Percentiles rank a stretch among this genome's conserved stretches.
Conservation (phyloP, 2,888 invertebrate genomes). For the Rotaria magnacalcarata region DNA sequence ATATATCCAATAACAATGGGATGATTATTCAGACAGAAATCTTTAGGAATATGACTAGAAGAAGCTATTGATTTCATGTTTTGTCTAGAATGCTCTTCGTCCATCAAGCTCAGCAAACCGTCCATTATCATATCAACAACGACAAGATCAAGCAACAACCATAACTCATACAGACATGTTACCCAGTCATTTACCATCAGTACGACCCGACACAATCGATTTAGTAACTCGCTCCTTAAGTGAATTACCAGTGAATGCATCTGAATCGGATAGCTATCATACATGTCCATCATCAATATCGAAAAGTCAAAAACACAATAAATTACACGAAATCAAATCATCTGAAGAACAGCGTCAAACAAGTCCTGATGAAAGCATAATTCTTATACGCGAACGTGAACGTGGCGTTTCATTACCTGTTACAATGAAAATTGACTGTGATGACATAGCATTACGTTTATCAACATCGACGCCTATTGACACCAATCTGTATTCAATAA, state of each 20-base stretch:
- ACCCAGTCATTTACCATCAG: neutral
- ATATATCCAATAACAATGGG: neutral
- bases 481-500: neutral
- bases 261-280: neutral
- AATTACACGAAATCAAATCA: neutral
- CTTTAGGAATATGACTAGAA: no score
- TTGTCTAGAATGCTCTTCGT: neutral
- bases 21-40: no score
- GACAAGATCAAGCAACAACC: neutral
- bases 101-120: neutral
- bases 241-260: neutral
- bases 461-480: conserved; percentile 15
- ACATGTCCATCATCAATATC: neutral
- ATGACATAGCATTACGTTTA: neutral
- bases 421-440: neutral
- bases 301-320: neutral
- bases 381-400: conserved; percentile 15
- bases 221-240: neutral
- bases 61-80: neutral
- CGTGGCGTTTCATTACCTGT: neutral
- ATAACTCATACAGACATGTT: neutral
- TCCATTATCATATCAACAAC: neutral
- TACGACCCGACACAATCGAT: neutral
- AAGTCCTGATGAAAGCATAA: neutral
- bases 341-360: neutral